Evolutionary conservation across 2,888 invertebrate genomes (phyloP).

Genomic region (Antheraea yamamai): DNA sequence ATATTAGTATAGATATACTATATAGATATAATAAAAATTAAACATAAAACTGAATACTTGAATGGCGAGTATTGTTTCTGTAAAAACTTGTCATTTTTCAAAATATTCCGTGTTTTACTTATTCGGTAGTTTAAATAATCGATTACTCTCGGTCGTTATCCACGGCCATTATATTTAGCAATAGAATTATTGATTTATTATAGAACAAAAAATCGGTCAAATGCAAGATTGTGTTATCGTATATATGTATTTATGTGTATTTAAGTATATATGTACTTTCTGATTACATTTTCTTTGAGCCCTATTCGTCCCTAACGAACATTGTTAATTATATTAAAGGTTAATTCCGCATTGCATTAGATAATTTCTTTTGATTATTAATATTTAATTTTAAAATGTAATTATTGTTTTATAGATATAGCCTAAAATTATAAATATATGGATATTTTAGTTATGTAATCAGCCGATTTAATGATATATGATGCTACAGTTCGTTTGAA

Average conservation of each 20-base stretch:
- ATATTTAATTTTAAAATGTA: too few relatives aligned
- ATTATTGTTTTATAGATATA: too few relatives aligned
- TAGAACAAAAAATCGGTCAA: neutral
- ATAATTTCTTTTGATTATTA: too few relatives aligned
- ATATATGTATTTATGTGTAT: neutral
- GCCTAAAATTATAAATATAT: too few relatives aligned
- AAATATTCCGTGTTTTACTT: conserved; percentile 18
- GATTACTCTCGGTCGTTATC: conserved; percentile 22
- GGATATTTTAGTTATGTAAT: too few relatives aligned
- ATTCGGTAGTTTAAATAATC: conserved; percentile 23
- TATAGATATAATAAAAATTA: conserved; percentile 3
- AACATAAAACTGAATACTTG: neutral
- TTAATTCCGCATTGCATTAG: too few relatives aligned
- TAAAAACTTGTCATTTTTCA: conserved; percentile 18
- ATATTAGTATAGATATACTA: neutral
- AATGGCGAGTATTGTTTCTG: neutral
- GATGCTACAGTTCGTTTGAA: too few relatives aligned
- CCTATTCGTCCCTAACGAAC: too few relatives aligned
- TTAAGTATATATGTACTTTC: too few relatives aligned
- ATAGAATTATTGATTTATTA: neutral
- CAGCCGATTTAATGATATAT: too few relatives aligned
- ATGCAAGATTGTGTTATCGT: neutral
- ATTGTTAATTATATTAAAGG: too few relatives aligned
- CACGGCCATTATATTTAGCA: conserved; percentile 13
- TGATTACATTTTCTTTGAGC: too few relatives aligned